Conservation (phyloP, 2,797 vertebrate genomes). For the Aselliscus stoliczkanus region DNA sequence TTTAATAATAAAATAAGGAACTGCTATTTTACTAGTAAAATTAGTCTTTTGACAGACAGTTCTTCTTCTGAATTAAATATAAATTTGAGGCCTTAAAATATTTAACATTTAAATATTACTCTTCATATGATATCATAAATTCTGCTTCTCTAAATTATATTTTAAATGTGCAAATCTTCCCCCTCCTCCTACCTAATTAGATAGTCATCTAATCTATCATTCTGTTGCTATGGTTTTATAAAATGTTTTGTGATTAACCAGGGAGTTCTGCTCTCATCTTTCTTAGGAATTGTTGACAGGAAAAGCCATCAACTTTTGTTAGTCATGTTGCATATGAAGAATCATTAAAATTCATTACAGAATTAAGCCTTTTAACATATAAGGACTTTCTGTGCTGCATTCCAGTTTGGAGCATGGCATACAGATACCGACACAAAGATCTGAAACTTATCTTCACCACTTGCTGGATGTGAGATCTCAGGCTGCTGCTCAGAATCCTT, state of each 20-base stretch:
- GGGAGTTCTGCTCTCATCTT: background rate
- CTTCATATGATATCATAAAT: background rate
- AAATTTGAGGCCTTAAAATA: constrained; percentile 32
- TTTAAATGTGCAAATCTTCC: background rate
- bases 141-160: constrained; percentile 23
- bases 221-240: background rate
- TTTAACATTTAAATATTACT: constrained; percentile 50
- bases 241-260: background rate
- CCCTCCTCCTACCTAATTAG: background rate
- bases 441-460: background rate
- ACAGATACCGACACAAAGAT: background rate
- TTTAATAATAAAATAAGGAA: constrained; percentile 15
- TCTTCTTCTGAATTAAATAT: constrained; percentile 31
- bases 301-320: background rate
- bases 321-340: background rate
- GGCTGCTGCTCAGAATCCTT: background rate
- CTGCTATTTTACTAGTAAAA: background rate
- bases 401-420: background rate
- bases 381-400: background rate
- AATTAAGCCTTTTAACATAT: background rate
- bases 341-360: background rate
- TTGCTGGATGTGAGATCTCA: background rate
- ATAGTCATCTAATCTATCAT: background rate
- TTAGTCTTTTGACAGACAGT: constrained; percentile 24
- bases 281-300: background rate